phyloP scores from a whole-genome alignment of 2,888 invertebrate genomes.

The Callimorpha dominula region DNA sequence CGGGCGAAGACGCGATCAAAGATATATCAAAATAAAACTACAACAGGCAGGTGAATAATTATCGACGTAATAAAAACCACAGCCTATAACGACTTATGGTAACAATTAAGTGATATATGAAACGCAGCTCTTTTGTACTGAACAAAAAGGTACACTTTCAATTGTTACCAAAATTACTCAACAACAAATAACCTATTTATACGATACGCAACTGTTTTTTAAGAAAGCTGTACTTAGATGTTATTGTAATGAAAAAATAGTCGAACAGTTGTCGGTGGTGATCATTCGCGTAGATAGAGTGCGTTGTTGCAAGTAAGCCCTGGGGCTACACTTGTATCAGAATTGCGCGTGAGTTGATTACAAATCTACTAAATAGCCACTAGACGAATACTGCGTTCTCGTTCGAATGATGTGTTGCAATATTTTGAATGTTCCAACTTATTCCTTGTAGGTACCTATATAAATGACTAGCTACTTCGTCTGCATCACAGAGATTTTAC shows the following conservation, averaged over 20 bases:
- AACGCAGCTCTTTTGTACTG: constrained; percentile 18
- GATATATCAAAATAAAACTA: too few relatives aligned
- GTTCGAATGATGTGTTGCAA: constrained; percentile 54
- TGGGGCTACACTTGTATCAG: constrained; percentile 61
- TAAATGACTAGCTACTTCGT: too few relatives aligned
- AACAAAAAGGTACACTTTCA: constrained; percentile 66
- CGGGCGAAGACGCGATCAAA: too few relatives aligned
- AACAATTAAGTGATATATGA: constrained; percentile 23
- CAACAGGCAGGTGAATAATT: too few relatives aligned
- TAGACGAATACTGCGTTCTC: constrained; percentile 37
- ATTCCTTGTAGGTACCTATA: constrained; percentile 30
- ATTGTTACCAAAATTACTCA: constrained; percentile 68
- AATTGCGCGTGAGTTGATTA: constrained; percentile 63
- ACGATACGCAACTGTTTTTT: constrained; percentile 72
- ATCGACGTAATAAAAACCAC: too few relatives aligned
- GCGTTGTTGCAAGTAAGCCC: constrained; percentile 67
- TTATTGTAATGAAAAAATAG: constrained; percentile 65
- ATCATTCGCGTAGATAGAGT: constrained; percentile 66
- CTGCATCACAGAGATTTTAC: too few relatives aligned
- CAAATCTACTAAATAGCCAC: constrained; percentile 62
- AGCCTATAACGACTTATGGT: constrained; percentile 14
- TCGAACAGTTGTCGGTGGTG: constrained; percentile 53
- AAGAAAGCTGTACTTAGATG: constrained; percentile 74
- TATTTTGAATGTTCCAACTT: constrained; percentile 48
- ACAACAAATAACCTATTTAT: constrained; percentile 73